phyloP scores from a whole-genome alignment of 2,888 invertebrate species.

The Yponomeuta cagnagella region DNA sequence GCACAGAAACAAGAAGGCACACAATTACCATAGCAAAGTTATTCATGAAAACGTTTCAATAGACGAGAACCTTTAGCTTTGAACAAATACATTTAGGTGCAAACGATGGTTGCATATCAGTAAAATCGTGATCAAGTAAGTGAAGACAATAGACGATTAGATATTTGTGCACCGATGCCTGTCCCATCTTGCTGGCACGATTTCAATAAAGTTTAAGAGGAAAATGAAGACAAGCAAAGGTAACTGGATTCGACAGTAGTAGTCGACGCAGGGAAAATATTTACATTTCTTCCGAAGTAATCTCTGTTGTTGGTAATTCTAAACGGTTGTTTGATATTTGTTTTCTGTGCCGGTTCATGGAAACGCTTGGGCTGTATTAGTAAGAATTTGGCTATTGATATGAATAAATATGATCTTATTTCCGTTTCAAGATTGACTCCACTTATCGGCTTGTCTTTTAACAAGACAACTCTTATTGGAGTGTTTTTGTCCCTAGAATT shows the following conservation, averaged over 20 bases:
- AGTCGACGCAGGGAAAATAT: not conserved
- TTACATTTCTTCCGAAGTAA: slow-evolving; percentile 3
- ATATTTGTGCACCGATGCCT: slow-evolving; percentile 46
- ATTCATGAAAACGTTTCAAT: not conserved
- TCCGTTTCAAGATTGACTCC: not conserved
- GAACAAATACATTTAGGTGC: slow-evolving; percentile 11
- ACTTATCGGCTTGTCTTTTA: no score
- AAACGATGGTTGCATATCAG: slow-evolving; percentile 45
- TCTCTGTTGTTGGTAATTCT: slow-evolving; percentile 7
- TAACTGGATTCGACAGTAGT: slow-evolving; percentile 38
- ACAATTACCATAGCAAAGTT: not conserved
- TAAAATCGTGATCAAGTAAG: slow-evolving; percentile 49
- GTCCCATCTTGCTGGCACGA: slow-evolving; percentile 45
- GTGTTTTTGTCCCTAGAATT: no score
- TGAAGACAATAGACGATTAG: slow-evolving; percentile 65
- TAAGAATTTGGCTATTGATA: not conserved
- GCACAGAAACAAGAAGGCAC: not conserved
- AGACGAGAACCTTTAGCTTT: not conserved
- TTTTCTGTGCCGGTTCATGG: not conserved
- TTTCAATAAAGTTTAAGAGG: slow-evolving; percentile 56
- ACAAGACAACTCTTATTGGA: no score
- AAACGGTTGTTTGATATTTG: not conserved
- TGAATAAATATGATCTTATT: not conserved
- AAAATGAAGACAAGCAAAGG: slow-evolving; percentile 53
- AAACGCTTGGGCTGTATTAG: not conserved